A percentile compares a stretch with the other conserved stretches of the same genome.
phyloP scores from a whole-genome alignment of 2,113 vertebrate genomes.

The Pseudopodoces humilis region DNA sequence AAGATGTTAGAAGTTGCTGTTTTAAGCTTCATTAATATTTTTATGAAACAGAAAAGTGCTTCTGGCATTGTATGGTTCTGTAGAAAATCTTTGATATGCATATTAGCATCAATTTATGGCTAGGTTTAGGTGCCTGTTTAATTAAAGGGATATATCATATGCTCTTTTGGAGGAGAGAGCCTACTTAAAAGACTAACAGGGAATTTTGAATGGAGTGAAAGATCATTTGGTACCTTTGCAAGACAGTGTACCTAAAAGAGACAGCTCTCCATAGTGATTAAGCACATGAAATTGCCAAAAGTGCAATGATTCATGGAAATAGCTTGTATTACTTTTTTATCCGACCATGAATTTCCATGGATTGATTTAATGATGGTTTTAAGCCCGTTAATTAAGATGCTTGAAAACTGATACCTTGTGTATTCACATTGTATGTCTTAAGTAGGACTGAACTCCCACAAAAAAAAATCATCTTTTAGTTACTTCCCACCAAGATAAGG shows the following conservation, averaged over 20 bases:
- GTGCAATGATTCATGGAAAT: neutral
- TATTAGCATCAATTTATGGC: constrained; percentile 8
- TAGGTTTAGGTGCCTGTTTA: neutral
- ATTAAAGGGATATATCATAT: constrained; percentile 15
- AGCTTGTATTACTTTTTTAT: neutral
- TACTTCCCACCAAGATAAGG: neutral
- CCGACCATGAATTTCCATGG: neutral
- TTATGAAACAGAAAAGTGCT: constrained; percentile 24
- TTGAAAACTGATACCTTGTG: neutral
- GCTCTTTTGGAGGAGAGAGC: neutral
- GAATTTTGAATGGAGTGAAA: neutral
- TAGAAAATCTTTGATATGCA: constrained; percentile 25
- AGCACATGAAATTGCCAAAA: neutral
- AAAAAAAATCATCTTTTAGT: neutral
- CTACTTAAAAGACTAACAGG: neutral
- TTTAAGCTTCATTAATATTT: constrained; percentile 52
- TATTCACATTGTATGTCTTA: neutral
- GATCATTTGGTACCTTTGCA: neutral
- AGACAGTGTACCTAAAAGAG: neutral
- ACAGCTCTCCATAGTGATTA: neutral
- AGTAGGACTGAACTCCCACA: neutral
- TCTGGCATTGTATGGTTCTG: neutral
- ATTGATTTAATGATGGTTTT: neutral
- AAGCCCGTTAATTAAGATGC: neutral
- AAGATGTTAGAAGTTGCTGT: neutral